Evolutionary conservation across 2,113 vertebrate genomes (phyloP), one percentile per base, ranked within the genome.

Genomic region (Pandion haliaetus): DNA sequence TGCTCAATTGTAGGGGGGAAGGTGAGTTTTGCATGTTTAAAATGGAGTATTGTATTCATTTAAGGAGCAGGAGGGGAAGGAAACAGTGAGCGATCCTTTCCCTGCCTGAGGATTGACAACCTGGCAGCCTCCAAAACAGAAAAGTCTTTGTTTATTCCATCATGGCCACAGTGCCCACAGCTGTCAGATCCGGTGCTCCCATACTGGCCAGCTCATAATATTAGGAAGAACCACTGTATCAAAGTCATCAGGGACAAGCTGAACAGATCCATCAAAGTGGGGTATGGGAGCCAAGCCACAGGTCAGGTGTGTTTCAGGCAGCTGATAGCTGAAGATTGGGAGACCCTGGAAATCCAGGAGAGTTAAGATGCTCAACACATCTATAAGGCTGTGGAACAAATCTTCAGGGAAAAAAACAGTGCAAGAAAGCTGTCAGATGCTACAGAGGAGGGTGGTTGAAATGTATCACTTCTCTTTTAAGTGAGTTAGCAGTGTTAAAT

Each of bases 81-180:
- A 88, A 76, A 40, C 80, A 86, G 72, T 7, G 7, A 91, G 54
- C 0, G 5, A 88, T 91, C 86, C 69, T 93, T 95, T 95, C 40
- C 44, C 70, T 0, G 15, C 12, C 44, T 71, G 36, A 49, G 81
- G 78, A 90, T 5, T 94, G 94, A 81, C 94, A 93, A 91, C n/a
- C 70, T 82, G 83, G 70, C 77, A 78, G 88, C 49, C 80, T 58
- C 63, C 0, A 0, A 55, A 79, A 95, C 74, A 96, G 82, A 94
- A 86, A 77, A 55, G 81, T n/a, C 87, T 94, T 95, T 97, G 86
- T 96, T 88, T 87, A 32, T 31, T 72, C 66, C 62, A 36, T 57
- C 82, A 55, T 0, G 7, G 63, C 45, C 40, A 36, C 49, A 65
- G 70, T 65, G 55, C 74, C 82, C 36, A 82, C 93, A 88, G 93